Base-by-base conservation (phyloP, 2,797 vertebrate genomes). In the Bovichtus variegatus region DNA sequence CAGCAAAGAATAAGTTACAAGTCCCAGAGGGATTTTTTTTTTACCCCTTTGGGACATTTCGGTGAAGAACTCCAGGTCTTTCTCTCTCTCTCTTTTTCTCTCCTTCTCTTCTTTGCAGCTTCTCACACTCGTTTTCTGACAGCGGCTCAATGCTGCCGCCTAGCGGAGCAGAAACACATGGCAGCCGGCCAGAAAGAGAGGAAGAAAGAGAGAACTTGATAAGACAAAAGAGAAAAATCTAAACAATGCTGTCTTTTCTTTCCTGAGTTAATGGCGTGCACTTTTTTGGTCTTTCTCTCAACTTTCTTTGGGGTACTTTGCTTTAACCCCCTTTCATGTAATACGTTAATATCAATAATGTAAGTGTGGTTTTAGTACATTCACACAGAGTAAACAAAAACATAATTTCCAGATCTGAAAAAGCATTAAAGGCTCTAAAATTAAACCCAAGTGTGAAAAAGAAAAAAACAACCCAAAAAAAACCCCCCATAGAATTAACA, bases 101-200 rank as follows among this genome's bases (percentile, higher is more conserved):
- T 8, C n/a, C 29, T 21, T n/a, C 44, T 19, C 38, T 15, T 5
- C 15, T 2, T 10, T 5, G 10, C 21, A 29, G 61, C 13, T 2
- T 23, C 25, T 60, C 38, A 0, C 25, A 0, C 46, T 31, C 1
- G 0, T 16, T 65, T 23, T 55, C 77, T 43, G 64, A 49, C 11
- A 34, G 44, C 77, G 75, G 91, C 90, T 88, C 90, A 77, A 92
- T 89, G 90, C 83, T 61, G 91, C 91, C 91, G 91, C 91, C 92
- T 92, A 90, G 89, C 55, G 92, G 93, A 71, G 57, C 0, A 13
- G 13, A 63, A 29, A 7, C 67, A 76, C 86, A 83, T 69, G 75
- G 55, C 86, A 67, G 65, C 19, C 23, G 7, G 50, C 36, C 66
- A 61, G 70, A 9, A 19, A 38, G 15, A 47, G 25, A 54, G 9